Base-by-base conservation (phyloP, 2,797 vertebrate genomes). In the Catharus ustulatus region DNA sequence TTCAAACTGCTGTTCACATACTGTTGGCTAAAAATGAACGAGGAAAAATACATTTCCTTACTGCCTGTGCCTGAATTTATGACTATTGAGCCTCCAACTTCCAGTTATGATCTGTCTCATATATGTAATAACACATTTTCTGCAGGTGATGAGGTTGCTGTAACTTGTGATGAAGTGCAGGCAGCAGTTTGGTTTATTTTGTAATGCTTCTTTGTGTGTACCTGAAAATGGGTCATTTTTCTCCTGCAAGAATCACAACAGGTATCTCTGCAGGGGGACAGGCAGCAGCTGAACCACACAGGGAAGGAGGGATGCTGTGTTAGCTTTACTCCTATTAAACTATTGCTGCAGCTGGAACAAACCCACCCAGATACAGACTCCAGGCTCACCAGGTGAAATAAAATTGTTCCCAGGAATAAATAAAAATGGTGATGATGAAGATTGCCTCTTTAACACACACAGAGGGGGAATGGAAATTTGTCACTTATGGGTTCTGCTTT, bases 201-300 rank as follows among this genome's bases (percentile, higher is more conserved):
- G 86, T 92, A 92, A 86, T 92, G 90, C 89, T 93, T 86, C 94
- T 95, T 97, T 96, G 87, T 76, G 80, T 96, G 92, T 91, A 91
- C 95, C 92, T 94, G 96, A 95, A 97, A 97, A 96, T 94, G 94
- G 93, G 93, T 95, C 91, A 96, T 97, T 97, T 97, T 97, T 97
- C 93, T 97, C 91, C 76, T 89, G 81, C 78, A 94, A 92, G 90
- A 96, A 97, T 95, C 93, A 78, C 95, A 95, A 94, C 95, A 91
- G 96, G 94, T 96, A 93, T 96, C 94, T 97, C 93, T 88, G 78
- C 94, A 88, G 91, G 96, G 93, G 71, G 49, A 91, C 87, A 84
- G 80, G 36, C 64, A 91, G 89, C 55, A 82, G 88, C 68, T 87
- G 76, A 90, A 84, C 61, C 14, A 12, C 49, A 43, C 12, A 51